Conservation (phyloP, 2,797 vertebrate species). For the Forpus xanthops region DNA sequence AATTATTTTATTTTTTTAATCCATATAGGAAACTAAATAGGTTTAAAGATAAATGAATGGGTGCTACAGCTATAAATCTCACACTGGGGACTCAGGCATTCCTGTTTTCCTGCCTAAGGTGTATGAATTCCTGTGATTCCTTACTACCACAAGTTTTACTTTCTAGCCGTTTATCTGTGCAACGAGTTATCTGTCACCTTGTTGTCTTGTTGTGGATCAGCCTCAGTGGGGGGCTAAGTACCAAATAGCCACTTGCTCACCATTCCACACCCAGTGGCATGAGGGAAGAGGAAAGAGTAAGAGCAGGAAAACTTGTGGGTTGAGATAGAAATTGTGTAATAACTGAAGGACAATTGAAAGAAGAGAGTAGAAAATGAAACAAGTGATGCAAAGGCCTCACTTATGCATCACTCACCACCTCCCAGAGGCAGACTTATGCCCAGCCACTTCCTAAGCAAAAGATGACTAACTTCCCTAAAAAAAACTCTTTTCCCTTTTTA, state of each 20-base stretch:
- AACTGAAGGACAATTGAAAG: background rate
- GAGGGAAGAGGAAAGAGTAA: background rate
- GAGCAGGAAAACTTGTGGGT: background rate
- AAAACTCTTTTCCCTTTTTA: background rate
- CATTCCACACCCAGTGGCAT: fast-evolving
- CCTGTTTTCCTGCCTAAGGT: background rate
- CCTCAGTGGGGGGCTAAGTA: background rate
- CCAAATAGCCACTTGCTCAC: background rate
- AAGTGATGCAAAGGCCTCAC: background rate
- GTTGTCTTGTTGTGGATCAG: background rate
- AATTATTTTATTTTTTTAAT: background rate
- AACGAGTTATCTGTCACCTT: fast-evolving
- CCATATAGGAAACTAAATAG: background rate
- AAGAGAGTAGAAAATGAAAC: background rate
- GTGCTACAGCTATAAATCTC: background rate
- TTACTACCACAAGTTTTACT: background rate
- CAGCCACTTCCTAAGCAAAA: background rate
- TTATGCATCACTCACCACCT: background rate
- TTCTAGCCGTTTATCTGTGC: background rate
- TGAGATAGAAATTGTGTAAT: background rate
- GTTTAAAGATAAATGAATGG: background rate
- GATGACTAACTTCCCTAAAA: background rate
- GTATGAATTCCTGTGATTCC: background rate
- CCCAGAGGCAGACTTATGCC: fast-evolving
- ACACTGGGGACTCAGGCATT: background rate